phyloP scores from a whole-genome alignment of 2,113 vertebrate genomes.

The Pseudonaja textilis region DNA sequence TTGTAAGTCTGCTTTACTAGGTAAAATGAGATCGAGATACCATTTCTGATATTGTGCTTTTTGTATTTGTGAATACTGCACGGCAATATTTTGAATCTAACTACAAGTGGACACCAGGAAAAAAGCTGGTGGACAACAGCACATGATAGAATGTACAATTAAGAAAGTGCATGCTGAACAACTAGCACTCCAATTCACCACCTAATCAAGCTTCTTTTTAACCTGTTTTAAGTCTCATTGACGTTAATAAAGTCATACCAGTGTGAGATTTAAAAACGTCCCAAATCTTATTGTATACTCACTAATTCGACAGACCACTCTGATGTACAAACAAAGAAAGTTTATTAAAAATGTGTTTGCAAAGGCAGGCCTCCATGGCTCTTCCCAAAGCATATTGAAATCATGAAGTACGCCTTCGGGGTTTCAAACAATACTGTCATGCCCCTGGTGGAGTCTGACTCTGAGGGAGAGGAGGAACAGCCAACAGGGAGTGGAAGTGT shows the following conservation, averaged over 20 bases:
- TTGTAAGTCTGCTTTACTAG: neutral
- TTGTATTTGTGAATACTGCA: neutral
- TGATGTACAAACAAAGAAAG: too few species aligned
- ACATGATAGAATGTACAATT: neutral
- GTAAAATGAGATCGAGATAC: neutral
- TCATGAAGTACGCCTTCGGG: too few species aligned
- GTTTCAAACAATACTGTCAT: too few species aligned
- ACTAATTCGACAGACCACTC: too few species aligned
- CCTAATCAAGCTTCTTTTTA: slow-evolving; percentile 5
- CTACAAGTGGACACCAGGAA: neutral
- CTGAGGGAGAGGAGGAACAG: too few species aligned
- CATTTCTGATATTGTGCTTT: neutral
- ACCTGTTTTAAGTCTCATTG: slow-evolving; percentile 7
- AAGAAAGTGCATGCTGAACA: neutral
- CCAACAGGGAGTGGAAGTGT: too few species aligned
- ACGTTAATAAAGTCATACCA: neutral
- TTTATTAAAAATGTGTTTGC: too few species aligned
- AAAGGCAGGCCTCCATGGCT: too few species aligned
- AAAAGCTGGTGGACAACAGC: neutral
- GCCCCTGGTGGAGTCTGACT: too few species aligned
- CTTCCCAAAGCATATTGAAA: too few species aligned
- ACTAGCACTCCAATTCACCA: slow-evolving; percentile 10
- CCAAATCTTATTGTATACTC: too few species aligned
- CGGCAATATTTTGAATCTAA: neutral
- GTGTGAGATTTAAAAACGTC: too few species aligned